Percentiles rank a stretch among this genome's conserved stretches.
phyloP scores from a whole-genome alignment of 2,888 invertebrate genomes.

The Melanargia galathea region DNA sequence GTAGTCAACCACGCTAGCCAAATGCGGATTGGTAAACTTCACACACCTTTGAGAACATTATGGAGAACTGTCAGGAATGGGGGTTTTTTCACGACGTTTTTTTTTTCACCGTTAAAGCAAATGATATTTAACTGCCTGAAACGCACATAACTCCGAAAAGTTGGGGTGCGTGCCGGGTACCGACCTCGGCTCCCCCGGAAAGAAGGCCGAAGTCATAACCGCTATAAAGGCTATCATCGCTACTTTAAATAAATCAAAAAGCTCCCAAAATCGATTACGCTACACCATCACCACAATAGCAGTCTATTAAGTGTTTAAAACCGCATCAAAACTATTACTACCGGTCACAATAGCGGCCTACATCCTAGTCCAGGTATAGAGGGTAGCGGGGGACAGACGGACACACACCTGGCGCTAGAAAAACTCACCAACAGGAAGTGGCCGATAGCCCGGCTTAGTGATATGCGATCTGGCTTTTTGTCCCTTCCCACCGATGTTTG shows the following conservation, averaged over 20 bases:
- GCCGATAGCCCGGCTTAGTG: slow-evolving; percentile 16
- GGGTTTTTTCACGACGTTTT: too few relatives aligned
- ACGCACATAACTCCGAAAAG: too few relatives aligned
- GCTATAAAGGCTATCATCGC: too few relatives aligned
- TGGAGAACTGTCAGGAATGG: too few relatives aligned
- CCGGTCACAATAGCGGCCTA: slow-evolving; percentile 18
- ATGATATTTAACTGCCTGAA: too few relatives aligned
- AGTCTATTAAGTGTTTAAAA: slow-evolving; percentile 25
- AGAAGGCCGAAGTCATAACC: too few relatives aligned
- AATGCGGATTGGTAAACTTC: too few relatives aligned
- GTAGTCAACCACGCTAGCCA: too few relatives aligned
- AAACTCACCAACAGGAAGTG: slow-evolving; percentile 43
- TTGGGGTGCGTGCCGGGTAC: too few relatives aligned
- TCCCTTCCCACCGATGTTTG: slow-evolving; percentile 5
- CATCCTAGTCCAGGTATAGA: slow-evolving; percentile 27
- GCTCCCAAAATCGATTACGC: neutral
- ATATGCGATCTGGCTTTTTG: slow-evolving; percentile 30
- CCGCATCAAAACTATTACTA: slow-evolving; percentile 31
- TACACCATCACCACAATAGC: neutral
- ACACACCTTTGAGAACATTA: too few relatives aligned
- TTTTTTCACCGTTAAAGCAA: too few relatives aligned
- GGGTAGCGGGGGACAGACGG: slow-evolving; percentile 35
- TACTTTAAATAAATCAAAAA: neutral
- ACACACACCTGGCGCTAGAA: slow-evolving; percentile 48
- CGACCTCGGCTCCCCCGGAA: too few relatives aligned